These are phyloP conservation scores for Campoplex nolae DNA, from an alignment of 2,888 invertebrate genomes.

Conservation along the genomic window DNA sequence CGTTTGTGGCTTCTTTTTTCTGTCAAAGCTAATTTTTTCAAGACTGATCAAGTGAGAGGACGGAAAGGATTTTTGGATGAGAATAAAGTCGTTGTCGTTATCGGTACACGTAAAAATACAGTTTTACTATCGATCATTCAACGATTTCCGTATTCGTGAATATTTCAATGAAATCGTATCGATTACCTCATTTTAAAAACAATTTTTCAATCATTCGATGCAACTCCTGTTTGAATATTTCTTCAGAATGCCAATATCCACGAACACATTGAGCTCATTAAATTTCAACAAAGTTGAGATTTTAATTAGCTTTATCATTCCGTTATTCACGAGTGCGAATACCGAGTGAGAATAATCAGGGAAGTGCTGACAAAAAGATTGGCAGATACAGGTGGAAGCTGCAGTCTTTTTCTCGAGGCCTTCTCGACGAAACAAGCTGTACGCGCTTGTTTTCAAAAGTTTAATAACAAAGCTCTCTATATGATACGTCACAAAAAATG, in stretches of 20 bases:
- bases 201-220: not conserved
- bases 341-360: not conserved
- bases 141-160: not conserved
- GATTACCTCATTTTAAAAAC: not conserved
- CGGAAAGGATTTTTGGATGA: not conserved
- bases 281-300: not conserved
- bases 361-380: not conserved
- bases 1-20: not conserved
- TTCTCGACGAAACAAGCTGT: not conserved
- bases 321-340: not conserved
- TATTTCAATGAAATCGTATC: not conserved
- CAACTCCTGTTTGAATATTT: not conserved
- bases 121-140: not conserved
- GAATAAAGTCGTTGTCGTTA: not conserved
- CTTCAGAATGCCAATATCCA: not conserved
- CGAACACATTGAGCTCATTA: not conserved
- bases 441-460: not conserved
- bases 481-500: not conserved
- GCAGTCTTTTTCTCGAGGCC: not conserved
- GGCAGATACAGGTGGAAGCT: not conserved
- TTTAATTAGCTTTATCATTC: not conserved
- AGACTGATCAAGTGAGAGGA: conserved; percentile 27
- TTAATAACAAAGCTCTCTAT: not conserved
- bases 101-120: not conserved
- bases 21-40: not conserved